Percentiles rank a stretch among this genome's conserved stretches.
phyloP scores from a whole-genome alignment of 2,888 invertebrate species.

The Hyles lineata region DNA sequence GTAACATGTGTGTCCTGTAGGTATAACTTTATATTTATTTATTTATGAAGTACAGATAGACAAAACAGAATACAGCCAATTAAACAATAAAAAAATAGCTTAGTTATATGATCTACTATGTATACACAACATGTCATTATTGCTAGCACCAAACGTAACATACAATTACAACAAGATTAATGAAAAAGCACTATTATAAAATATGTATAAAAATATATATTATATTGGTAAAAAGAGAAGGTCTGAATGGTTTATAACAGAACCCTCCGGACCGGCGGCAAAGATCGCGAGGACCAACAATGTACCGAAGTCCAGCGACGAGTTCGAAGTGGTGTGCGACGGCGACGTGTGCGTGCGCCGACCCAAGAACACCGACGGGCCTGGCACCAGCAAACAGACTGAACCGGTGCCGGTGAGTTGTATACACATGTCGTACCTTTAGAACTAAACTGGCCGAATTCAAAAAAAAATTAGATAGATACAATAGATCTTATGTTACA shows the following conservation, averaged over 20 bases:
- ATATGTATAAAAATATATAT: too few relatives aligned
- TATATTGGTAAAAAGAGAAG: not conserved
- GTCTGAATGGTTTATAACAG: constrained; percentile 24
- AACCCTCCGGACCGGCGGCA: constrained; percentile 53
- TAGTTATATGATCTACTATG: too few relatives aligned
- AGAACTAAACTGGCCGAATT: too few relatives aligned
- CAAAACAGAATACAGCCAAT: too few relatives aligned
- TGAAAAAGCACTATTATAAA: too few relatives aligned
- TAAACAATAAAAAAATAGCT: too few relatives aligned
- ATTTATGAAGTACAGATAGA: too few relatives aligned
- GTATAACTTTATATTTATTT: not conserved
- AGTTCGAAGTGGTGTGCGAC: constrained; percentile 79
- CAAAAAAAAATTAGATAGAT: too few relatives aligned
- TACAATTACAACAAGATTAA: too few relatives aligned
- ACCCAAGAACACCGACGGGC: constrained; percentile 49
- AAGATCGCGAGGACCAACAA: constrained; percentile 49
- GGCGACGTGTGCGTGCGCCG: constrained; percentile 77
- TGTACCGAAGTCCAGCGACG: constrained; percentile 43
- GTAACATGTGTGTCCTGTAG: not conserved
- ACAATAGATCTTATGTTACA: too few relatives aligned
- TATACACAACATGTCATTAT: too few relatives aligned
- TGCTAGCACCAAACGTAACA: too few relatives aligned
- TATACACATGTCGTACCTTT: not conserved
- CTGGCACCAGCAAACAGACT: constrained; percentile 59
- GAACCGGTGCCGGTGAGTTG: constrained; percentile 14